These are phyloP conservation scores for Caradrina clavipalpis DNA, from an alignment of 2,888 invertebrate genomes.

Conservation along the genomic window DNA sequence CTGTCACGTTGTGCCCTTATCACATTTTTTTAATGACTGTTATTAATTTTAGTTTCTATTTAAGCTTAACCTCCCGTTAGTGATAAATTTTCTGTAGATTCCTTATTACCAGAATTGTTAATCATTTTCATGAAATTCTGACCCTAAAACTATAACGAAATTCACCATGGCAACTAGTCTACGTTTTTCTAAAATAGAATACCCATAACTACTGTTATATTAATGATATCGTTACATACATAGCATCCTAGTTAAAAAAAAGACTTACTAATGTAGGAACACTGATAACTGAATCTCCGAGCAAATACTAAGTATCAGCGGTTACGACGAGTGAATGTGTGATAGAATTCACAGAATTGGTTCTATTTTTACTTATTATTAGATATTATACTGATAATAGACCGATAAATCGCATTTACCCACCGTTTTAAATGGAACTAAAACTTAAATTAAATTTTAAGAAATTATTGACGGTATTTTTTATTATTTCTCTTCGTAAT, in stretches of 20 bases:
- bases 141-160: neutral
- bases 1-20: conserved; percentile 29
- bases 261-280: neutral
- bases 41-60: neutral
- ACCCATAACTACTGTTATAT: neutral
- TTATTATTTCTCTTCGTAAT: no score
- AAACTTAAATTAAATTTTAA: neutral
- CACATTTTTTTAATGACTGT: neutral
- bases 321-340: neutral
- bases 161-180: conserved; percentile 7
- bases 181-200: neutral
- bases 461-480: no score
- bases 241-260: neutral
- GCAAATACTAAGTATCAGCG: neutral
- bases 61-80: neutral
- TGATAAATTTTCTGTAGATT: neutral
- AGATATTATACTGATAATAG: no score
- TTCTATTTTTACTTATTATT: neutral
- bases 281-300: neutral
- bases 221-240: neutral
- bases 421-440: neutral
- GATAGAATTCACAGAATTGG: no score
- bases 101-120: no score
- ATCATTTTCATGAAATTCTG: neutral
- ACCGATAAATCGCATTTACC: no score